Base-by-base conservation (phyloP, 1,140 invertebrate species). In the Thaumetopoea pityocampa region DNA sequence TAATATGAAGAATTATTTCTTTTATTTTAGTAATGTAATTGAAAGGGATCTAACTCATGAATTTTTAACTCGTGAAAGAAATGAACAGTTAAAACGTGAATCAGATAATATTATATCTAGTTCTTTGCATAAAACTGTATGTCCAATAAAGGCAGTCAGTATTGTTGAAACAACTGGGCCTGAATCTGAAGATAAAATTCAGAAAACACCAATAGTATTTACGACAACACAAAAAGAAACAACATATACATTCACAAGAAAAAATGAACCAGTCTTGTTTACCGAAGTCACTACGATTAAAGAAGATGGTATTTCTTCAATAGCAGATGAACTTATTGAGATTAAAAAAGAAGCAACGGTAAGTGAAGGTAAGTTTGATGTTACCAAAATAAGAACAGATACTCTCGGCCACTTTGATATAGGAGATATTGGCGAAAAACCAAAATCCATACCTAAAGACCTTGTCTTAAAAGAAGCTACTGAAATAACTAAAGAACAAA, bases 401-500 rank as follows among this genome's bases (percentile, higher is more conserved):
- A 79, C 72, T 30, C 43, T 77, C 10, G 70, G 72, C n/a, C 60
- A 67, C 26, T 72, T 81, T 59, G 61, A 69, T 45, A 40, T 59
- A 37, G 57, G 34, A 26, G 60, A 65, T 35, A 28, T 55, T 18
- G 55, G 46, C 17, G 59, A 56, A 10, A 23, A 11, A 4, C 60
- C 54, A 38, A 64, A 45, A 14, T 42, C 47, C 36, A 24, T 42
- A n/a, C 37, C 56, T 26, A 61, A 63, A 45, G 60, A 60, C 7
- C 44, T 63, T 23, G 51, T 54, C 22, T 45, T 63, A 37, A 35
- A 49, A 10, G 63, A 76, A 50, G 34, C 46, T 33, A 36, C 61
- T 29, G 73, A 77, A 50, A 67, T 76, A 43, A 73, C 69, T 5
- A 82, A 73, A 51, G 76, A 82, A 41, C 57, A 81, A 51, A 69